Conservation (phyloP, 2,888 invertebrate species). For the Drosophila pseudotalamancana region DNA sequence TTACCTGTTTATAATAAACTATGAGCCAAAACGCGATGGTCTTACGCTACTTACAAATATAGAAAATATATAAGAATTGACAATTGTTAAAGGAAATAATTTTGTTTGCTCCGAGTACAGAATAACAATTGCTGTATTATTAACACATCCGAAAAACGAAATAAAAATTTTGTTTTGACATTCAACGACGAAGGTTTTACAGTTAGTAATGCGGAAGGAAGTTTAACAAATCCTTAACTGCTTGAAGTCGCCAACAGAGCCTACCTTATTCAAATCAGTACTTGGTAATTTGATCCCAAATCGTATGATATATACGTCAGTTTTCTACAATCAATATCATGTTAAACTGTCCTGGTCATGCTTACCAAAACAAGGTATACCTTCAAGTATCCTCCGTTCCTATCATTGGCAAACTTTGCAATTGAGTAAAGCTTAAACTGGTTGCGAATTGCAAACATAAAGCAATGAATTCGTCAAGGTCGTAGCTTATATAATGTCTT, state of each 20-base stretch:
- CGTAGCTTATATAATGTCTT: too few species aligned
- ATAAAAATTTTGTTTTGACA: slow-evolving; percentile 63
- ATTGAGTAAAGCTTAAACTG: too few species aligned
- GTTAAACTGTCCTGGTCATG: too few species aligned
- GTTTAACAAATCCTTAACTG: background rate
- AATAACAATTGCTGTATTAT: slow-evolving; percentile 33
- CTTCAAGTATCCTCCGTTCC: too few species aligned
- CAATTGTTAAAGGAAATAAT: slow-evolving; percentile 62
- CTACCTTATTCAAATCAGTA: slow-evolving; percentile 10
- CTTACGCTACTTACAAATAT: background rate
- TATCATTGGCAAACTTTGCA: too few species aligned
- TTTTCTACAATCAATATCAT: too few species aligned
- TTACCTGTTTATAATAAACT: background rate
- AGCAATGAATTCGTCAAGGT: too few species aligned
- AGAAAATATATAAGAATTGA: slow-evolving; percentile 7
- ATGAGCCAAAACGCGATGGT: background rate
- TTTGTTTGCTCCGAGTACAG: slow-evolving; percentile 53
- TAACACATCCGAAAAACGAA: slow-evolving; percentile 63
- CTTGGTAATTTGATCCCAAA: slow-evolving; percentile 12
- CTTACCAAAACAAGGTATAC: too few species aligned
- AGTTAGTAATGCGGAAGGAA: slow-evolving; percentile 34
- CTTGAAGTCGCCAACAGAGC: slow-evolving; percentile 15
- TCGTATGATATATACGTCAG: too few species aligned
- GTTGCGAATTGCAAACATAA: too few species aligned
- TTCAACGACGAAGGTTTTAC: slow-evolving; percentile 55